Percentiles rank a stretch among this genome's conserved stretches.
These are phyloP conservation scores for Altica lythri DNA, from an alignment of 2,888 invertebrate species.

Conservation along the genomic window DNA sequence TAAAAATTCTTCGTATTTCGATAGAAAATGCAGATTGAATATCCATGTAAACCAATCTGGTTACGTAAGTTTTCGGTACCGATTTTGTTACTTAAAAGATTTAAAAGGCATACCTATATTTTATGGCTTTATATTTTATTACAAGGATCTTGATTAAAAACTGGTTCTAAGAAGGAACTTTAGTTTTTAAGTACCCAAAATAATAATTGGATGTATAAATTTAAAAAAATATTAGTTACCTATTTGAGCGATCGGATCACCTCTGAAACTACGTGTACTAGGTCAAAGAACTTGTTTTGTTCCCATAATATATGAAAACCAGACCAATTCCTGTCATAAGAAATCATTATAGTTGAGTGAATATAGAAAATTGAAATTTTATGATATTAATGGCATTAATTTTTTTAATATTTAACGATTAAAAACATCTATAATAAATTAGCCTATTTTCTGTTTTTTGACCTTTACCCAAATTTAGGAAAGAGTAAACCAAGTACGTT, in stretches of 20 bases:
- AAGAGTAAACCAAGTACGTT: no score
- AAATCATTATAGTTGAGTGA: no score
- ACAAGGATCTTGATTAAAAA: conserved; percentile 49
- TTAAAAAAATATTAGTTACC: conserved; percentile 5
- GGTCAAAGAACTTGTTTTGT: no score
- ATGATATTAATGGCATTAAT: no score
- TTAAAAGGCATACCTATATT: conserved; percentile 23
- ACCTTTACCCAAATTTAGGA: no score
- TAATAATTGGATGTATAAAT: conserved; percentile 23
- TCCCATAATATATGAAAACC: no score
- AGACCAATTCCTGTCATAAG: no score
- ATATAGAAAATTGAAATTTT: no score
- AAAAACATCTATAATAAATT: no score
- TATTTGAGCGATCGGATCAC: not conserved
- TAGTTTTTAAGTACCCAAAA: conserved; percentile 23
- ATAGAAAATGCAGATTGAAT: conserved; percentile 24
- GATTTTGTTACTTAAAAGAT: conserved; percentile 21
- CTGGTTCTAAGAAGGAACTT: conserved; percentile 40
- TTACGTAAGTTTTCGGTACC: conserved; percentile 23
- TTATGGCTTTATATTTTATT: conserved; percentile 41
- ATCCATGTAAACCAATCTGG: conserved; percentile 21
- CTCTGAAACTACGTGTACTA: no score
- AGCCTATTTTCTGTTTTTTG: no score
- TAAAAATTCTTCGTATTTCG: conserved; percentile 23
- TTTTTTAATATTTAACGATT: no score